Evolutionary conservation across 2,797 vertebrate species (phyloP).

Genomic region (Coregonus ussuriensis): DNA sequence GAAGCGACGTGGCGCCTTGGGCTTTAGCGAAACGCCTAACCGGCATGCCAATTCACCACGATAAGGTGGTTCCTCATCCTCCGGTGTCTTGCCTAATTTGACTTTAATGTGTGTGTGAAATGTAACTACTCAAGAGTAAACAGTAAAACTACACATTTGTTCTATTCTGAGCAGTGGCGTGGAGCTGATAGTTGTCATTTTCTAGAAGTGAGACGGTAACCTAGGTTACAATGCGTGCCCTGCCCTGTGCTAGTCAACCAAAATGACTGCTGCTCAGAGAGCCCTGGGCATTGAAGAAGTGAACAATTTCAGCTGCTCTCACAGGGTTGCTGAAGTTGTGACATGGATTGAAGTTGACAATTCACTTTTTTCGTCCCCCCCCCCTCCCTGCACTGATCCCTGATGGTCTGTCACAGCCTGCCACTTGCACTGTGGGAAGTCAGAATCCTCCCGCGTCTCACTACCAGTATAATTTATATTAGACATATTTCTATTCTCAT

Average conservation of each 20-base stretch:
- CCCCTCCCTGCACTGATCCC: slow-evolving; percentile 23
- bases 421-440: slow-evolving; percentile 37
- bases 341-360: slow-evolving; percentile 47
- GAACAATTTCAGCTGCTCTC: slow-evolving; percentile 17
- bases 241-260: not conserved
- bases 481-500: slow-evolving; percentile 9
- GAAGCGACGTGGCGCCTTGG: slow-evolving; percentile 44
- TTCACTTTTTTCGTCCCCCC: slow-evolving; percentile 21
- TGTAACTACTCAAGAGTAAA: not conserved
- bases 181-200: not conserved
- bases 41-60: slow-evolving; percentile 11
- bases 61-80: slow-evolving; percentile 12
- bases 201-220: not conserved
- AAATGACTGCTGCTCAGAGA: not conserved
- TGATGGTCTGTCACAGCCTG: slow-evolving; percentile 44
- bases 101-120: not conserved
- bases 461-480: slow-evolving; percentile 23
- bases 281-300: slow-evolving; percentile 9
- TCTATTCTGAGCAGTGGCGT: not conserved
- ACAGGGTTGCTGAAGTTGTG: slow-evolving; percentile 20
- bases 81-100: slow-evolving; percentile 20
- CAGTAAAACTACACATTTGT: not conserved
- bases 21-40: slow-evolving; percentile 18
- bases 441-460: slow-evolving; percentile 35
- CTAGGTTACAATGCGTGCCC: not conserved